Percentiles rank a stretch among this genome's conserved stretches.
Evolutionary conservation across 1,140 invertebrate species (phyloP).

Genomic region (Drosophila pandora): DNA sequence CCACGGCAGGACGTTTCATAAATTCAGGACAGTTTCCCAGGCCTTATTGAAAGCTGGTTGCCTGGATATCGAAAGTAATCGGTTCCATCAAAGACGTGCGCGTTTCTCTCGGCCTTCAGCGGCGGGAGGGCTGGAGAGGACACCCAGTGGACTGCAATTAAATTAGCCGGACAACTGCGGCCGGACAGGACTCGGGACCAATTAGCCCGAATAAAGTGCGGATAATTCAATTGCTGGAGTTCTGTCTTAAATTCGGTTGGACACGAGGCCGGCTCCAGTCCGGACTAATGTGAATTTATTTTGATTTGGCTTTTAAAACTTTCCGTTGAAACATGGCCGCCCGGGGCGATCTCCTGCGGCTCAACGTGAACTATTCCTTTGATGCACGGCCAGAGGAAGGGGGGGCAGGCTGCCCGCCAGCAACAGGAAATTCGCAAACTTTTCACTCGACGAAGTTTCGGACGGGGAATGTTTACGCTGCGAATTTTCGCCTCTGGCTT

Average conservation of each 20-base stretch:
- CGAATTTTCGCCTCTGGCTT: constrained; percentile 28
- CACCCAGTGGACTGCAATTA: constrained; percentile 57
- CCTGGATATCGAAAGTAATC: constrained; percentile 28
- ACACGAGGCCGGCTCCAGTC: constrained; percentile 10
- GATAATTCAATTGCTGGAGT: constrained; percentile 54
- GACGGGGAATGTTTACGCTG: constrained; percentile 21
- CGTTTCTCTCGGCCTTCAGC: neutral
- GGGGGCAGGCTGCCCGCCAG: constrained; percentile 9
- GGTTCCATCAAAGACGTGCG: constrained; percentile 12
- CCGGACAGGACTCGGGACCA: constrained; percentile 33
- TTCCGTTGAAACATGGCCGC: constrained; percentile 37
- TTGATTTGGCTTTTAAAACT: constrained; percentile 40
- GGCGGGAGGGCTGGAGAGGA: constrained; percentile 15
- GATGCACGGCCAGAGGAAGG: constrained; percentile 13
- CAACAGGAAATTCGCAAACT: constrained; percentile 51
- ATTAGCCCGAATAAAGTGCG: constrained; percentile 61
- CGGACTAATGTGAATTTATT: constrained; percentile 47
- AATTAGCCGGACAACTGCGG: constrained; percentile 20
- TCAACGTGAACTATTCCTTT: constrained; percentile 48
- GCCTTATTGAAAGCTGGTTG: constrained; percentile 22
- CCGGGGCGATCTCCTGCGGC: constrained; percentile 33
- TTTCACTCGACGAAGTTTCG: constrained; percentile 41
- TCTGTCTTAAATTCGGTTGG: constrained; percentile 21
- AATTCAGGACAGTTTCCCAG: constrained; percentile 1
- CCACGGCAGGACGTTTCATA: neutral